phyloP scores from a whole-genome alignment of 2,888 invertebrate species.

The Drosophila testacea region DNA sequence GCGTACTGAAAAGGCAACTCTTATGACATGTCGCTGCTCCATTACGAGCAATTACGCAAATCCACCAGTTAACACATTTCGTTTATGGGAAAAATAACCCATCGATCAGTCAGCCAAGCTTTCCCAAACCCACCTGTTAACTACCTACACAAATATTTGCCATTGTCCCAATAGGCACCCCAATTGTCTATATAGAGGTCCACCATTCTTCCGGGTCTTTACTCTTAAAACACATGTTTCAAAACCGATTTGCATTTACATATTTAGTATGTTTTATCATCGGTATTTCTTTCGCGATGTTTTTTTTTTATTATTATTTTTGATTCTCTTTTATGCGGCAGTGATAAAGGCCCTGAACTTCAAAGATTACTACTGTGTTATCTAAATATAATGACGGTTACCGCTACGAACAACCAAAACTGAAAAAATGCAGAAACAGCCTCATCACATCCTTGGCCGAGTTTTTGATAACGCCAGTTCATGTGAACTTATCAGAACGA shows the following conservation, averaged over 20 bases:
- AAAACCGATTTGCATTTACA: conserved; percentile 63
- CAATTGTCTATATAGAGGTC: conserved; percentile 37
- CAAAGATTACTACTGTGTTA: conserved; percentile 43
- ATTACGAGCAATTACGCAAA: conserved; percentile 67
- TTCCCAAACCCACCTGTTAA: conserved; percentile 54
- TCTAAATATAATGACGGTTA: conserved; percentile 28
- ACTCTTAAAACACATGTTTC: conserved; percentile 47
- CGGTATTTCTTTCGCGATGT: conserved; percentile 36
- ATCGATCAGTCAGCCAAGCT: conserved; percentile 42
- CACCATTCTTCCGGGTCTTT: conserved; percentile 64
- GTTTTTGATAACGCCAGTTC: conserved; percentile 35
- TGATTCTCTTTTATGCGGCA: conserved; percentile 56
- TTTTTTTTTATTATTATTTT: conserved; percentile 33
- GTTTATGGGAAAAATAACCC: conserved; percentile 55
- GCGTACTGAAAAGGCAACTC: conserved; percentile 34
- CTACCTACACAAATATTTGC: conserved; percentile 50
- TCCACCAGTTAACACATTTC: conserved; percentile 60
- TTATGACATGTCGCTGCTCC: conserved; percentile 45
- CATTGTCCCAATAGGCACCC: conserved; percentile 29
- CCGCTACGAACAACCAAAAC: conserved; percentile 43
- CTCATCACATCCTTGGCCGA: conserved; percentile 64
- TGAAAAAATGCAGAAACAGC: conserved; percentile 6
- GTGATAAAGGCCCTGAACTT: conserved; percentile 63
- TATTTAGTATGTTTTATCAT: conserved; percentile 45
- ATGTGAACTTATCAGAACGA: conserved; percentile 57